Base-by-base conservation (phyloP, 2,113 vertebrate species). In the Phocoena phocoena region DNA sequence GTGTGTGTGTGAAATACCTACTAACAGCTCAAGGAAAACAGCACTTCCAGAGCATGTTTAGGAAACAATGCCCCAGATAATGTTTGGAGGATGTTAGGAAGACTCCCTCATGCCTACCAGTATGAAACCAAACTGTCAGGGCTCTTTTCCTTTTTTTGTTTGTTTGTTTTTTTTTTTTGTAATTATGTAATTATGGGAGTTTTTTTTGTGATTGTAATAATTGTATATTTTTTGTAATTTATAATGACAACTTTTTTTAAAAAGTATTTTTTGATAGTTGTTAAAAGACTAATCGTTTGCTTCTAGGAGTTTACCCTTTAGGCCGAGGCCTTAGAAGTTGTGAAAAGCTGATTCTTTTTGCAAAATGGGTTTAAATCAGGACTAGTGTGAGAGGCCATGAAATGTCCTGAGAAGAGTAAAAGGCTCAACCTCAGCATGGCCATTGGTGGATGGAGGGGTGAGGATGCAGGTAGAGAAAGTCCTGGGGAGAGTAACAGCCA, bases 161-260 rank as follows among this genome's bases (percentile, higher is more conserved):
- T 50, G 4, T 50, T 21, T 58, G 55, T 74, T 67, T 50, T n/a
- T 21, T 65, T 38, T 50, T 23, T 36, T 23, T 31, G 3, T 33
- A 31, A 25, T 76, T 38, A 67, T 88, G 3, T 41, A 71, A 73
- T 83, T 74, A 50, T 44, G 5, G 82, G 23, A 80, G 33, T 67
- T 68, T 65, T 88, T n/a, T 79, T 73, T 20, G 10, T 87, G 55
- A 73, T 76, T 65, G 11, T 47, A 47, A 26, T 38, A 41, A 25
- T 47, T 71, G 41, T 88, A 8, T 14, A 67, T 73, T 65, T 94
- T 92, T 88, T 68, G 14, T 26, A 68, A 81, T 81, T 83, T 81
- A 11, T 50, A 58, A 84, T 25, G 15, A 33, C 6, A 14, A 26
- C 4, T 60, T 41, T 70, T 71, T 85, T 14, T 47, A 38, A 5